A percentile compares a stretch with the other conserved stretches of the same genome.
These are phyloP conservation scores for Lobophora halterata DNA, from an alignment of 2,888 invertebrate genomes.

Conservation along the genomic window DNA sequence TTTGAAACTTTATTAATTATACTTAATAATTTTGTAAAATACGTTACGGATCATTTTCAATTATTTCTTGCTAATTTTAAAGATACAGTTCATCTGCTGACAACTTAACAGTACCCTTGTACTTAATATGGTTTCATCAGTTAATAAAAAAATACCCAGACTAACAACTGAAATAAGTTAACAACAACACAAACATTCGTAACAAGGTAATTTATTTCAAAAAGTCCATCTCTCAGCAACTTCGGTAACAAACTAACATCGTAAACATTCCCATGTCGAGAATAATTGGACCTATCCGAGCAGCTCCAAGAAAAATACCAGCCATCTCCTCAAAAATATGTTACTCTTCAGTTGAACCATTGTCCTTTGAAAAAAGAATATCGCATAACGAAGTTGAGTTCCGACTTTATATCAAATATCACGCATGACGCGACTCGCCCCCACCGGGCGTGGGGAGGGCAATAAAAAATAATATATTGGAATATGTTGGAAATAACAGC, in stretches of 20 bases:
- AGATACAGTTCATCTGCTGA: too few species aligned
- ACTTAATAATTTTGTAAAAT: too few species aligned
- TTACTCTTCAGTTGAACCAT: constrained; percentile 66
- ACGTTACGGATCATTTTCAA: too few species aligned
- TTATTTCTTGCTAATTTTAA: too few species aligned
- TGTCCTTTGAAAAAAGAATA: constrained; percentile 80
- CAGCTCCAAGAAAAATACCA: constrained; percentile 67
- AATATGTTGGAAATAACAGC: constrained; percentile 82
- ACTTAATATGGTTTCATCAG: too few species aligned
- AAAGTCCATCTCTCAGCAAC: constrained; percentile 37
- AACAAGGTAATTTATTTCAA: constrained; percentile 33
- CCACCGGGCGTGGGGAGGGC: constrained; percentile 55
- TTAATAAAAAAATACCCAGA: not conserved
- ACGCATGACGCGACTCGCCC: constrained; percentile 74
- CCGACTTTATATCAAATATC: constrained; percentile 81
- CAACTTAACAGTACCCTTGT: too few species aligned
- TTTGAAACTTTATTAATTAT: too few species aligned
- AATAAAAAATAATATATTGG: constrained; percentile 83
- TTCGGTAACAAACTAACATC: constrained; percentile 61
- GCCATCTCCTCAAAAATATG: constrained; percentile 72
- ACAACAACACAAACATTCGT: constrained; percentile 27
- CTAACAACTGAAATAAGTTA: constrained; percentile 11
- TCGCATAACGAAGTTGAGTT: constrained; percentile 80
- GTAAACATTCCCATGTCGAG: constrained; percentile 63
- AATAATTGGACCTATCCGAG: constrained; percentile 73